These are phyloP conservation scores for Bembecia ichneumoniformis DNA, from an alignment of 2,888 invertebrate species.

Conservation along the genomic window DNA sequence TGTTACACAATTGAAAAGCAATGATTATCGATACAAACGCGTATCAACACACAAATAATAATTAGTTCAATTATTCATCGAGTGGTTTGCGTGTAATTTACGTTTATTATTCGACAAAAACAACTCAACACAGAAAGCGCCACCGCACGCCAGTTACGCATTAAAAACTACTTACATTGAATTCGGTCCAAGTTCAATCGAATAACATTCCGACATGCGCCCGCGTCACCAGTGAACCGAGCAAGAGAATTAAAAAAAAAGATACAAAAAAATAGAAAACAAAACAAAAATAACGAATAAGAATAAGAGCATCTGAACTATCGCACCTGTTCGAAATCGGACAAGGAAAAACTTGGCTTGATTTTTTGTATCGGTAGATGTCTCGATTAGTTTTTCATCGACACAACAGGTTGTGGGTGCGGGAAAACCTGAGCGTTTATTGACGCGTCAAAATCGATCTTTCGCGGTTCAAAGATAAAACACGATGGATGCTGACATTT, in stretches of 20 bases:
- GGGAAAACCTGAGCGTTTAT: slow-evolving; percentile 26
- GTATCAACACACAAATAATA: background rate
- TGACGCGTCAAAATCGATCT: slow-evolving; percentile 44
- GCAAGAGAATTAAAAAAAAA: background rate
- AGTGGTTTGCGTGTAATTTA: background rate
- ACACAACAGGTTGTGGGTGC: slow-evolving; percentile 25
- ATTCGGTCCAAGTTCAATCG: slow-evolving; percentile 50
- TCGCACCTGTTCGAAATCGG: slow-evolving; percentile 10
- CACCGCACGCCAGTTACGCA: slow-evolving; percentile 26
- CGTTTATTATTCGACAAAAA: background rate
- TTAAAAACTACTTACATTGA: slow-evolving; percentile 41
- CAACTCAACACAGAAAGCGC: slow-evolving; percentile 7
- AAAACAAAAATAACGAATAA: slow-evolving; percentile 7
- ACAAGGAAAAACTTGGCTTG: slow-evolving; percentile 12
- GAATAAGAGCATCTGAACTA: slow-evolving; percentile 3
- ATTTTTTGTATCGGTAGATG: slow-evolving; percentile 7
- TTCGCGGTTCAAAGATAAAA: slow-evolving; percentile 35
- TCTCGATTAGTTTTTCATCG: slow-evolving; percentile 17
- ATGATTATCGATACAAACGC: background rate
- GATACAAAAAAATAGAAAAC: no score
- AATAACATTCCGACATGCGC: slow-evolving; percentile 19
- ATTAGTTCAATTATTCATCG: background rate
- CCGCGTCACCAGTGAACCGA: slow-evolving; percentile 14
- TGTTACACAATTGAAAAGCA: background rate
- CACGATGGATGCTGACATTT: slow-evolving; percentile 25